phyloP scores from a whole-genome alignment of 2,888 invertebrate genomes.

The Drosophila mulleri region DNA sequence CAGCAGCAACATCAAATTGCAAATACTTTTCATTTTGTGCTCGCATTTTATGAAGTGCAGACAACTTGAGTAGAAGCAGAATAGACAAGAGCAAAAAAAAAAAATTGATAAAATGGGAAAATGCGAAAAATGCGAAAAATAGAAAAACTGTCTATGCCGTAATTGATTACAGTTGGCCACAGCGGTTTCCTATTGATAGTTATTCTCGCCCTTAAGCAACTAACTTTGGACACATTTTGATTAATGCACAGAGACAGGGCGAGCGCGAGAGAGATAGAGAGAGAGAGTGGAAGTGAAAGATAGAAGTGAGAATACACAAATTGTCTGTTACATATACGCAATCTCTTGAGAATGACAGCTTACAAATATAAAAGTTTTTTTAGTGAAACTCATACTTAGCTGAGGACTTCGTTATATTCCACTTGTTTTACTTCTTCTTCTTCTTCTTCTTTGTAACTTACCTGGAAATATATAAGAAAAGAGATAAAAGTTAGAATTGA shows the following conservation, averaged over 20 bases:
- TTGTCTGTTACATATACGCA: slow-evolving; percentile 21
- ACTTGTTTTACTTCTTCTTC: neutral
- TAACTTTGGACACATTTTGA: slow-evolving; percentile 52
- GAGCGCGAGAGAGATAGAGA: neutral
- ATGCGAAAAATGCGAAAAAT: neutral
- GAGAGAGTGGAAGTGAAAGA: neutral
- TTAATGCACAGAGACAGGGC: slow-evolving; percentile 38
- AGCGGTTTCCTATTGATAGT: slow-evolving; percentile 31
- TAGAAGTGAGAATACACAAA: slow-evolving; percentile 22
- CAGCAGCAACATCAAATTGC: slow-evolving; percentile 23
- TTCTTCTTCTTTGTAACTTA: slow-evolving; percentile 38
- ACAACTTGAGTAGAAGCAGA: slow-evolving; percentile 21
- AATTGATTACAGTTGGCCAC: slow-evolving; percentile 49
- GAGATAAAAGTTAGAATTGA: slow-evolving; percentile 13
- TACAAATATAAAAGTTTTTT: neutral
- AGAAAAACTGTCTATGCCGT: slow-evolving; percentile 25
- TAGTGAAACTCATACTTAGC: slow-evolving; percentile 35
- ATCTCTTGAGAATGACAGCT: slow-evolving; percentile 13
- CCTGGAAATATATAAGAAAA: slow-evolving; percentile 56
- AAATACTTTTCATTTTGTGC: slow-evolving; percentile 56
- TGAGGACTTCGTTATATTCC: slow-evolving; percentile 2
- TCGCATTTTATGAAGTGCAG: slow-evolving; percentile 41
- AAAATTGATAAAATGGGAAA: neutral
- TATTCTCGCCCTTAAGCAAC: slow-evolving; percentile 5
- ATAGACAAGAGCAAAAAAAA: neutral